A percentile compares a stretch with the other conserved stretches of the same genome.
These are phyloP conservation scores for Streptopelia turtur DNA, from an alignment of 2,797 vertebrate species.

Conservation along the genomic window DNA sequence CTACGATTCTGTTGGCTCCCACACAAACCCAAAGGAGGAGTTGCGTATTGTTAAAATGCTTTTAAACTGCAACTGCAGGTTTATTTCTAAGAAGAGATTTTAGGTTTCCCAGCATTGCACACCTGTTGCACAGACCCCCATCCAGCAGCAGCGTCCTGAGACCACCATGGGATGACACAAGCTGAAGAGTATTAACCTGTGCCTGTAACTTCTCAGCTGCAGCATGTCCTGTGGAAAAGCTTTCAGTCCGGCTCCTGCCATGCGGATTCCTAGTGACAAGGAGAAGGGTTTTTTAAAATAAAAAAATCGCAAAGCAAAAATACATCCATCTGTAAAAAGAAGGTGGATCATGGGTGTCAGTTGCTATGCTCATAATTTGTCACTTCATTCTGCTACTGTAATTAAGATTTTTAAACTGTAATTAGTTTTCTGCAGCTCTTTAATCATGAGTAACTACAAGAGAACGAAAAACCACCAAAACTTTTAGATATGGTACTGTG, in stretches of 20 bases:
- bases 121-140: accelerated
- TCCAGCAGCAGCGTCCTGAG: not conserved
- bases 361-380: not conserved
- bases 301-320: not conserved
- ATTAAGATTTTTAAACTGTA: not conserved
- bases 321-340: not conserved
- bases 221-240: not conserved
- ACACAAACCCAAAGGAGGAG: not conserved
- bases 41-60: not conserved
- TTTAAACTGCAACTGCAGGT: not conserved
- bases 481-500: accelerated
- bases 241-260: not conserved
- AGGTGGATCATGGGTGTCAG: not conserved
- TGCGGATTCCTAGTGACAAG: not conserved
- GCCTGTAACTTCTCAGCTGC: not conserved
- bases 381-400: not conserved
- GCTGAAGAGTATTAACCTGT: not conserved
- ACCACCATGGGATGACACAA: accelerated
- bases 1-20: not conserved
- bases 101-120: not conserved
- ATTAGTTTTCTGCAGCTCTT: not conserved
- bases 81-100: not conserved
- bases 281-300: not conserved
- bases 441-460: not conserved
- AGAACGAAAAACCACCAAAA: not conserved